These are phyloP conservation scores for Channa argus DNA, from an alignment of 2,113 vertebrate genomes.

Conservation along the genomic window DNA sequence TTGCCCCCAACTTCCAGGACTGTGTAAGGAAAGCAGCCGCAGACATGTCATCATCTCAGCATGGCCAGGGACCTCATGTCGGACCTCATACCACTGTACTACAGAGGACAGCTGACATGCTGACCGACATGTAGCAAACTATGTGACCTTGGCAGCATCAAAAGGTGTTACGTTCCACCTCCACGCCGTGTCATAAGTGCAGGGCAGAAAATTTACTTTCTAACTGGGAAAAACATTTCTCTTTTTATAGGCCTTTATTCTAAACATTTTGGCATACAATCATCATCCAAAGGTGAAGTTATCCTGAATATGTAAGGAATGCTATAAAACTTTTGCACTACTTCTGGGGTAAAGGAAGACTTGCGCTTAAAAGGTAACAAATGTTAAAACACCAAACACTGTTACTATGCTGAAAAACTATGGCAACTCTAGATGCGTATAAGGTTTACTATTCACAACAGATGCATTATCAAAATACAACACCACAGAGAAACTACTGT, in stretches of 20 bases:
- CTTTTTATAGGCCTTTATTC: not conserved
- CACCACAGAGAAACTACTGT: not conserved
- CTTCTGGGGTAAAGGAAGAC: too few species aligned
- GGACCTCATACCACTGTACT: conserved; percentile 54
- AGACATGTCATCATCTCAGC: conserved; percentile 71
- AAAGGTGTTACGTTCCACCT: conserved; percentile 35
- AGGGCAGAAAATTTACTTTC: not conserved
- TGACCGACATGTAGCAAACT: conserved; percentile 51
- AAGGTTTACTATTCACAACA: not conserved
- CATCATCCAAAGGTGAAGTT: not conserved
- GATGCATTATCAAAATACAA: not conserved
- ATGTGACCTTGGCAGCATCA: conserved; percentile 57
- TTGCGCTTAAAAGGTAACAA: too few species aligned
- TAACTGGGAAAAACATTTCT: not conserved
- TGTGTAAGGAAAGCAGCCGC: conserved; percentile 31
- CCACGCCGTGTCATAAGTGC: not conserved
- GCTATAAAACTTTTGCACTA: too few species aligned
- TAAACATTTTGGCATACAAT: not conserved
- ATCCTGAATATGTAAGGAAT: not conserved
- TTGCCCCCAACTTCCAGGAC: conserved; percentile 27
- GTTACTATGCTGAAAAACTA: not conserved
- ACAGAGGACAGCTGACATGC: conserved; percentile 38
- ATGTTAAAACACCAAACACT: not conserved
- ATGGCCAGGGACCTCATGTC: conserved; percentile 56
- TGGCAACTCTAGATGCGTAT: too few species aligned